Base-by-base conservation (phyloP, 1,140 invertebrate genomes). In the Pinna nobilis region DNA sequence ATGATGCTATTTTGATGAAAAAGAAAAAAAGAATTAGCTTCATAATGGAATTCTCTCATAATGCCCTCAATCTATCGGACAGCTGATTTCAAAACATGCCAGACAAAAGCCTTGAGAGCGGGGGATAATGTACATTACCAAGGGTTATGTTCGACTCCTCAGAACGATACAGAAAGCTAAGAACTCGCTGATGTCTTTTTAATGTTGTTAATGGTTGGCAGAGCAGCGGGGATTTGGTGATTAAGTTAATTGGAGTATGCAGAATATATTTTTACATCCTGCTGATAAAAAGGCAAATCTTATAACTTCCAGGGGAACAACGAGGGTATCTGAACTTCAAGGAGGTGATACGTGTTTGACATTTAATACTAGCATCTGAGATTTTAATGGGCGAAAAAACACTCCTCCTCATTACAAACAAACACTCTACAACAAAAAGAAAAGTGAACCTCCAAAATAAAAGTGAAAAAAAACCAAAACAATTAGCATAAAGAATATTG, bases 231-330 rank as follows among this genome's bases (percentile, higher is more conserved):
- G 55, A 59, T 59, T 30, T 30, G 55, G 55, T 59, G 55, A 59
- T 59, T 59, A 59, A 59, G 55, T 59, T 59, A 59, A 59, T 59
- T 59, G 55, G 55, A 59, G 37, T 35, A 59, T 59, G 55, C 55
- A 59, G 30, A 59, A 59, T 35, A 59, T 59, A 59, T 59, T 59
- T 59, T 30, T 59, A 59, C 55, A 59, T 33, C 37, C 33, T 59
- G 55, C 20, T 35, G 55, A 59, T 59, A 59, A 59, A 33, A 59
- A 59, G 37, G 33, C 37, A n/a, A n/a, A n/a, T n/a, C n/a, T n/a
- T n/a, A n/a, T n/a, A n/a, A n/a, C n/a, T n/a, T n/a, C n/a, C n/a
- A n/a, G n/a, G n/a, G n/a, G n/a, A n/a, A n/a, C n/a, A n/a, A n/a
- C n/a, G n/a, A n/a, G n/a, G n/a, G n/a, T n/a, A n/a, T n/a, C n/a